Evolutionary conservation across 2,888 invertebrate species (phyloP).

Genomic region (Plebejus argus): DNA sequence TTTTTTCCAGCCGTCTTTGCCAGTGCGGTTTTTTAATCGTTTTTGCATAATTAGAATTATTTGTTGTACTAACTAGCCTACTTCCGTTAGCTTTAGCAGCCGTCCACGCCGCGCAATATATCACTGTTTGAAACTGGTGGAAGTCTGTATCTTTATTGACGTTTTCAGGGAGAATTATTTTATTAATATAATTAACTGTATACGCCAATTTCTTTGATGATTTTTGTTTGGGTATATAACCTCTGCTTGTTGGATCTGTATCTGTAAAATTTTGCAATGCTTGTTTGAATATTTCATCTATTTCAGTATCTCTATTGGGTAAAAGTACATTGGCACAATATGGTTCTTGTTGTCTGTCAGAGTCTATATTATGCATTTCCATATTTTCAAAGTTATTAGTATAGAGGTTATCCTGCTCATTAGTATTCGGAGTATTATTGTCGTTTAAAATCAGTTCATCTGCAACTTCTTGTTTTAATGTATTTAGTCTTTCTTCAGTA

Average conservation of each 20-base stretch:
- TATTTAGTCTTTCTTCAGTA: neutral
- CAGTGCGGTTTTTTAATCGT: too few relatives aligned
- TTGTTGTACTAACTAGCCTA: too few relatives aligned
- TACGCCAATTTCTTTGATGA: slow-evolving; percentile 17
- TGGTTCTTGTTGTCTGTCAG: neutral
- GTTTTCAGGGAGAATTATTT: slow-evolving; percentile 26
- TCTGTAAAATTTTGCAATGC: neutral
- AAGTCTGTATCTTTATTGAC: slow-evolving; percentile 29
- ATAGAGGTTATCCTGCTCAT: too few relatives aligned
- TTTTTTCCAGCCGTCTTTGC: too few relatives aligned
- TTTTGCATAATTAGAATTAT: too few relatives aligned
- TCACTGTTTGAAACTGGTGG: slow-evolving; percentile 28
- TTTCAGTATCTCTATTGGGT: neutral
- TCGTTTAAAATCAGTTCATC: neutral
- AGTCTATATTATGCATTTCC: too few relatives aligned
- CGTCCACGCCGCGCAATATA: slow-evolving; percentile 34
- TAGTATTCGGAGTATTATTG: too few relatives aligned
- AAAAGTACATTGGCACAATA: neutral
- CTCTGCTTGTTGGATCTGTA: slow-evolving; percentile 31
- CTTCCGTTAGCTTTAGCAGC: neutral
- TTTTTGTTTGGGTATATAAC: slow-evolving; percentile 35
- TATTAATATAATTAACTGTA: slow-evolving; percentile 31
- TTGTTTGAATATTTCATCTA: slow-evolving; percentile 7
- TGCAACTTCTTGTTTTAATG: slow-evolving; percentile 6
- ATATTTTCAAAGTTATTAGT: neutral